Evolutionary conservation across 2,888 invertebrate genomes (phyloP).

Genomic region (Neoitamus cyanurus): DNA sequence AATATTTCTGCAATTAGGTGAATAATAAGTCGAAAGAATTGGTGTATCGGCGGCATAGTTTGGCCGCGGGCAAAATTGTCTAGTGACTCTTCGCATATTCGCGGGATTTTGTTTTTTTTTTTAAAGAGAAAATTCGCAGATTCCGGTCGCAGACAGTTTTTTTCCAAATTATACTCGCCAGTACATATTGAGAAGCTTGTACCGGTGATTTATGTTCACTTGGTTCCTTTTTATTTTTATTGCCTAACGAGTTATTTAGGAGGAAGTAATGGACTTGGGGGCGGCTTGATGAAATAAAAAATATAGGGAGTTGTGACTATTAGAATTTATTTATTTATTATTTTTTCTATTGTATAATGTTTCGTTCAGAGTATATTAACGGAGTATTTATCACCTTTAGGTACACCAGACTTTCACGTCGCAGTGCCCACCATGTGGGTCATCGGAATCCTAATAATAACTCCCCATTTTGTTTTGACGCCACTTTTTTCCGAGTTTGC

Average conservation of each 20-base stretch:
- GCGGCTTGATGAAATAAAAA: background rate
- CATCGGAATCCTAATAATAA: too few species aligned
- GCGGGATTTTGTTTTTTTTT: background rate
- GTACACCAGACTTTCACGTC: too few species aligned
- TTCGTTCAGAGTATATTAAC: background rate
- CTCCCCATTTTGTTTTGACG: too few species aligned
- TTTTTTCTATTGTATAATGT: background rate
- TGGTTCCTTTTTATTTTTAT: background rate
- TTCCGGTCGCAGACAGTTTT: background rate
- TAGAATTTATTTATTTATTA: too few species aligned
- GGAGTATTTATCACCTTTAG: too few species aligned
- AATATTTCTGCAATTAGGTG: slow-evolving; percentile 41
- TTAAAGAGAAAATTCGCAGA: background rate
- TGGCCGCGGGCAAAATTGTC: background rate
- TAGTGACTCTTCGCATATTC: background rate
- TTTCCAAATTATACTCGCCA: background rate
- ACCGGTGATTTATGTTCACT: background rate
- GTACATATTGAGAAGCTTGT: background rate
- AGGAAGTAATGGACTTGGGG: background rate
- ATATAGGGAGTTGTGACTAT: background rate
- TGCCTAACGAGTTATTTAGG: background rate
- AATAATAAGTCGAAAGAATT: slow-evolving; percentile 31
- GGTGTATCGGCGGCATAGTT: slow-evolving; percentile 3
- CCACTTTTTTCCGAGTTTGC: too few species aligned
- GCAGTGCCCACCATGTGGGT: too few species aligned